phyloP scores from a whole-genome alignment of 2,888 invertebrate species.

The Platycheirus albimanus region DNA sequence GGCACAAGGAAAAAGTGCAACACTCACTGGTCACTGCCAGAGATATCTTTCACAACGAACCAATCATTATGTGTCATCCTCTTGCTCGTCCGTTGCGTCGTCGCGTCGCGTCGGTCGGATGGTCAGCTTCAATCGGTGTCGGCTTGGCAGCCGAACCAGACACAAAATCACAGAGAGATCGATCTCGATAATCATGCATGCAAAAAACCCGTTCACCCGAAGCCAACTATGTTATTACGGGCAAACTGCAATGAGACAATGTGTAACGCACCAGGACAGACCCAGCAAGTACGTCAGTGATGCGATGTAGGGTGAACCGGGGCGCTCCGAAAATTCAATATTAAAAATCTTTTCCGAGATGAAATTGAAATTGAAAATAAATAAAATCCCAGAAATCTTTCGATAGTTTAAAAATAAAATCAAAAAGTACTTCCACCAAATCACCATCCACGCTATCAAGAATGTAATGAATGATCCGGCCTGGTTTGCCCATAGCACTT shows the following conservation, averaged over 20 bases:
- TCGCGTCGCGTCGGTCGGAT: neutral
- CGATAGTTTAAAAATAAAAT: too few relatives aligned
- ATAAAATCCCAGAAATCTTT: too few relatives aligned
- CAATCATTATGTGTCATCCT: slow-evolving; percentile 73
- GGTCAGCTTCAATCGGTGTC: neutral
- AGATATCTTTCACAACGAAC: slow-evolving; percentile 68
- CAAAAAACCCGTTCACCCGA: slow-evolving; percentile 69
- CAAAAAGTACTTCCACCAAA: too few relatives aligned
- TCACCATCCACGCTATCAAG: too few relatives aligned
- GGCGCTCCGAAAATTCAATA: too few relatives aligned
- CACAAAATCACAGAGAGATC: slow-evolving; percentile 36
- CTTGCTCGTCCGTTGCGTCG: slow-evolving; percentile 56
- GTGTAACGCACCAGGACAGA: slow-evolving; percentile 66
- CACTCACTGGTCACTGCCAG: slow-evolving; percentile 25
- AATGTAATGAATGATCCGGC: too few relatives aligned
- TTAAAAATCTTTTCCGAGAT: too few relatives aligned
- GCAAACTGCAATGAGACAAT: slow-evolving; percentile 56
- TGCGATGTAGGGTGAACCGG: neutral
- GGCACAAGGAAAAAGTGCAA: slow-evolving; percentile 27
- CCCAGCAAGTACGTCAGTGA: neutral
- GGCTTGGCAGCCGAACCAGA: too few relatives aligned
- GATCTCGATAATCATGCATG: slow-evolving; percentile 72
- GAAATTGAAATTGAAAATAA: too few relatives aligned
- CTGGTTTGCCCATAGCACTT: too few relatives aligned
- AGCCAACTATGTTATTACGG: slow-evolving; percentile 67